phyloP scores from a whole-genome alignment of 2,113 vertebrate genomes.

The Sebastes fasciatus region DNA sequence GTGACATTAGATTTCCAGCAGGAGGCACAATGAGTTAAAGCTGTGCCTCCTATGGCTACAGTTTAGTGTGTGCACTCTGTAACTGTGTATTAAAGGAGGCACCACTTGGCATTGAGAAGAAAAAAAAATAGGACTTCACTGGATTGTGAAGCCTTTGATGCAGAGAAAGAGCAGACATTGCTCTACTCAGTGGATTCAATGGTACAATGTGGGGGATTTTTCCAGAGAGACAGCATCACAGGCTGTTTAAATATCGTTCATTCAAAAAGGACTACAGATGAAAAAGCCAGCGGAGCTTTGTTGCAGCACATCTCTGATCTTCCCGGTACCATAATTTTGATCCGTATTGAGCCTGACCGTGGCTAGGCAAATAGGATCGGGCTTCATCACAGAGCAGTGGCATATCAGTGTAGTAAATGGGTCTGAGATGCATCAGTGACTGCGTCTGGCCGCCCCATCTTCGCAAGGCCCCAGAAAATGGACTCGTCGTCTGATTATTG shows the following conservation, averaged over 20 bases:
- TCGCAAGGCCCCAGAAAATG: slow-evolving; percentile 43
- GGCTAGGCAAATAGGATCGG: slow-evolving; percentile 33
- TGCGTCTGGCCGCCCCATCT: slow-evolving; percentile 19
- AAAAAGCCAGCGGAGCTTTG: slow-evolving; percentile 22
- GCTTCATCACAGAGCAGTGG: slow-evolving; percentile 23
- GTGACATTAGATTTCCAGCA: slow-evolving; percentile 67
- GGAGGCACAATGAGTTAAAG: slow-evolving; percentile 67
- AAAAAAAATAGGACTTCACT: neutral
- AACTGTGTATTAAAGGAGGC: slow-evolving; percentile 15
- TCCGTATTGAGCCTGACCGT: slow-evolving; percentile 42
- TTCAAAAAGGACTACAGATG: slow-evolving; percentile 23
- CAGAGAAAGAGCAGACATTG: slow-evolving; percentile 35
- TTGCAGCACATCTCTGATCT: slow-evolving; percentile 37
- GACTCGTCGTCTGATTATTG: slow-evolving; percentile 53
- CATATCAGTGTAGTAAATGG: slow-evolving; percentile 45
- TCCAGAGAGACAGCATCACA: slow-evolving; percentile 22
- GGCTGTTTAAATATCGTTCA: slow-evolving; percentile 28
- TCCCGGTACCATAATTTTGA: slow-evolving; percentile 41
- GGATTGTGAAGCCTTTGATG: slow-evolving; percentile 22
- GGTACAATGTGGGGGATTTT: slow-evolving; percentile 11
- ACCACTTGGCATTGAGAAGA: slow-evolving; percentile 39
- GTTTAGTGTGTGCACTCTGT: slow-evolving; percentile 10
- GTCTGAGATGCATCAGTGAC: slow-evolving; percentile 54
- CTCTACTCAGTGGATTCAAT: slow-evolving; percentile 3
- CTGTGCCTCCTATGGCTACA: slow-evolving; percentile 14